Conservation (phyloP, 2,888 invertebrate species). For the Meliscaeva auricollis region DNA sequence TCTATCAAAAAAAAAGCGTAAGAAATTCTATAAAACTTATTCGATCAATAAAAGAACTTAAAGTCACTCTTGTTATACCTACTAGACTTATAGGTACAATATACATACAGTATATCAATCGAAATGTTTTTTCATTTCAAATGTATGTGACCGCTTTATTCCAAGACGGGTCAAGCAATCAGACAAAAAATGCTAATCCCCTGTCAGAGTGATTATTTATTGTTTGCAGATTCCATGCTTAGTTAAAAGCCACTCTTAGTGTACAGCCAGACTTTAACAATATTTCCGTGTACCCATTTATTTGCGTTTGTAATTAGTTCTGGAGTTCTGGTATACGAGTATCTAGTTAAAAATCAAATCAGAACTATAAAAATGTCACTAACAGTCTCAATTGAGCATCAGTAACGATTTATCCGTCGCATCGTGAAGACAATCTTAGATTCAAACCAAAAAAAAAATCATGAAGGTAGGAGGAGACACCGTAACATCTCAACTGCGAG, state of each 20-base stretch:
- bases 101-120: too few relatives aligned
- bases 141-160: neutral
- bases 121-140: neutral
- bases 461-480: conserved; percentile 81
- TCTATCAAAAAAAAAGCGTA: neutral
- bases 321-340: conserved; percentile 21
- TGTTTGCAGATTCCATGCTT: conserved; percentile 48
- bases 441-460: conserved; percentile 80
- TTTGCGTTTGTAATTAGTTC: conserved; percentile 60
- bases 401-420: conserved; percentile 82
- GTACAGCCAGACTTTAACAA: conserved; percentile 20
- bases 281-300: conserved; percentile 65
- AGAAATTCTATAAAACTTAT: neutral
- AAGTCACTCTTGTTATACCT: too few relatives aligned
- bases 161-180: conserved; percentile 2
- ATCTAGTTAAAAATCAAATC: conserved; percentile 38
- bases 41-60: too few relatives aligned
- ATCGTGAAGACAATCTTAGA: conserved; percentile 78
- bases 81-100: too few relatives aligned
- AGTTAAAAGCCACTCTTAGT: neutral
- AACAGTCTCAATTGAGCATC: conserved; percentile 77
- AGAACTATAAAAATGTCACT: conserved; percentile 68
- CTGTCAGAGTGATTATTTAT: conserved; percentile 70
- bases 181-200: conserved; percentile 27
- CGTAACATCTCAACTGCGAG: neutral